These are phyloP conservation scores for Erpornis zantholeuca DNA, from an alignment of 2,113 vertebrate genomes.

Conservation along the genomic window DNA sequence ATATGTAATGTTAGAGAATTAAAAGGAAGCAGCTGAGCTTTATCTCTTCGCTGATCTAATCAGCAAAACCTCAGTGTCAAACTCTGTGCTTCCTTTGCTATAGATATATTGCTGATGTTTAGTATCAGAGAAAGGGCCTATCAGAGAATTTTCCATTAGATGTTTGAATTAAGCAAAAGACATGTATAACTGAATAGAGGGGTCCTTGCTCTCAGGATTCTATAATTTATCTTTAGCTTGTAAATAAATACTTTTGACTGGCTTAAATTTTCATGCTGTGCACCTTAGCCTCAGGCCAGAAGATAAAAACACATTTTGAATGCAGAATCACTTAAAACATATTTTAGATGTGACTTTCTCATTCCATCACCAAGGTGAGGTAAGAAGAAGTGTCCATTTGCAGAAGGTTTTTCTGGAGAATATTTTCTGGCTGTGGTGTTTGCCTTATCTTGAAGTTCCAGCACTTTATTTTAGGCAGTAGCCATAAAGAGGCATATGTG, in stretches of 20 bases:
- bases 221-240: not conserved
- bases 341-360: not conserved
- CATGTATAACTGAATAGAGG: not conserved
- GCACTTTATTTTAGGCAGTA: not conserved
- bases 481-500: not conserved
- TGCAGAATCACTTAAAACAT: not conserved
- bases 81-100: not conserved
- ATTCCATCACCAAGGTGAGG: not conserved
- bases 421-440: not conserved
- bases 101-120: not conserved
- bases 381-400: not conserved
- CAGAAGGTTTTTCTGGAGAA: not conserved
- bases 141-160: not conserved
- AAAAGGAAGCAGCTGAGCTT: not conserved
- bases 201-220: not conserved
- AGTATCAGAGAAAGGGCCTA: not conserved
- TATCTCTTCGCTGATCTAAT: not conserved
- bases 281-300: not conserved
- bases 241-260: not conserved
- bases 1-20: not conserved
- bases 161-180: not conserved
- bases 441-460: not conserved
- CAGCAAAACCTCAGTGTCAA: not conserved
- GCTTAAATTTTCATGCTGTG: not conserved
- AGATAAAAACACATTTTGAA: not conserved